phyloP scores from a whole-genome alignment of 2,113 vertebrate species.

The Myotis brandtii region DNA sequence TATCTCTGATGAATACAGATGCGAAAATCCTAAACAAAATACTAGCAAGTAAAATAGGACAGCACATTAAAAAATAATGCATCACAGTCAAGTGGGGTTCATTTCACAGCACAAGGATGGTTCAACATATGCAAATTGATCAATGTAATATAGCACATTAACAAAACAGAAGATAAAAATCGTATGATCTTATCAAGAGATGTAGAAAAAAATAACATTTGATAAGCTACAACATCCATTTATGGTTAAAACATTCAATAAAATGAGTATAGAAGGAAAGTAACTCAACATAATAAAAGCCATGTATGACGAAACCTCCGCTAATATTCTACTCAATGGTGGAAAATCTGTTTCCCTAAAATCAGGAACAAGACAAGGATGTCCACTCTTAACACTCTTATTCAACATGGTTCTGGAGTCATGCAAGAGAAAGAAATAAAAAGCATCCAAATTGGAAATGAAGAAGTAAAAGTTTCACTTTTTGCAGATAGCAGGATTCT shows the following conservation, averaged over 20 bases:
- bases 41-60: not conserved
- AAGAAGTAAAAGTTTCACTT: not conserved
- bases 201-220: not conserved
- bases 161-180: not conserved
- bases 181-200: not conserved
- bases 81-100: not conserved
- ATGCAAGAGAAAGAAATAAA: not conserved
- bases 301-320: not conserved
- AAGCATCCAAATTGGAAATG: not conserved
- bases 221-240: not conserved
- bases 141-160: not conserved
- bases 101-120: not conserved
- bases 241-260: not conserved
- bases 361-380: not conserved
- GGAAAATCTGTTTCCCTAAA: not conserved
- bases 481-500: not conserved
- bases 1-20: not conserved
- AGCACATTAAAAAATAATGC: not conserved
- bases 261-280: not conserved
- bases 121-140: not conserved
- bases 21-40: not conserved
- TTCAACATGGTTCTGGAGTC: not conserved
- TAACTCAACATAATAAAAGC: not conserved
- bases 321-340: not conserved
- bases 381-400: not conserved